Conservation (phyloP, 30 jellyfish, hydroid and myxozoan species). For the Mastigias papua region DNA sequence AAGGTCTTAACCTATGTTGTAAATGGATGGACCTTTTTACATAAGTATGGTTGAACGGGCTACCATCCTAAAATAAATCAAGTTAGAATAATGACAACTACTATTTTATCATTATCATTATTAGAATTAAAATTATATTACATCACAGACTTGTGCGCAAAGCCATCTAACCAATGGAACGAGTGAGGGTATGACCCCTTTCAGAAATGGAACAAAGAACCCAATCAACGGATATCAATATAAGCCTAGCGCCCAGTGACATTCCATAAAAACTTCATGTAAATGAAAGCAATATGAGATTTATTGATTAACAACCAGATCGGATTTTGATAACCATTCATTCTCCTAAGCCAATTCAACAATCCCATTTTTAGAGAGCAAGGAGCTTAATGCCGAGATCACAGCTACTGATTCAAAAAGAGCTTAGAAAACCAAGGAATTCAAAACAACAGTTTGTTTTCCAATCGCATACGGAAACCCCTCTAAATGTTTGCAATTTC, state of each 20-base stretch:
- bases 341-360: not conserved
- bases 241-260: not conserved
- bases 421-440: not conserved
- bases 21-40: no score
- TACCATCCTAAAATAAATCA: no score
- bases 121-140: no score
- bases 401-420: not conserved
- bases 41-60: no score
- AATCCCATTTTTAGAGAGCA: not conserved
- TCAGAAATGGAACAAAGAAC: not conserved
- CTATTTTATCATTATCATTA: no score
- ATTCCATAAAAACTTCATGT: not conserved
- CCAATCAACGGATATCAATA: not conserved
- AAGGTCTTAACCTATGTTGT: no score
- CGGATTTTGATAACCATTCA: not conserved
- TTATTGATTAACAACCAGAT: not conserved
- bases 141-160: no score
- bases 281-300: conserved; percentile 1
- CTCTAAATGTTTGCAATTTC: not conserved
- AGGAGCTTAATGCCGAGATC: not conserved
- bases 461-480: not conserved
- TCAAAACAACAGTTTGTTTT: not conserved
- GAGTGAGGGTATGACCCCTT: no score
- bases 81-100: no score
- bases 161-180: no score